Evolutionary conservation across 2,888 invertebrate species (phyloP), one percentile per base, ranked within the genome.

Genomic region (Elmis aenea): DNA sequence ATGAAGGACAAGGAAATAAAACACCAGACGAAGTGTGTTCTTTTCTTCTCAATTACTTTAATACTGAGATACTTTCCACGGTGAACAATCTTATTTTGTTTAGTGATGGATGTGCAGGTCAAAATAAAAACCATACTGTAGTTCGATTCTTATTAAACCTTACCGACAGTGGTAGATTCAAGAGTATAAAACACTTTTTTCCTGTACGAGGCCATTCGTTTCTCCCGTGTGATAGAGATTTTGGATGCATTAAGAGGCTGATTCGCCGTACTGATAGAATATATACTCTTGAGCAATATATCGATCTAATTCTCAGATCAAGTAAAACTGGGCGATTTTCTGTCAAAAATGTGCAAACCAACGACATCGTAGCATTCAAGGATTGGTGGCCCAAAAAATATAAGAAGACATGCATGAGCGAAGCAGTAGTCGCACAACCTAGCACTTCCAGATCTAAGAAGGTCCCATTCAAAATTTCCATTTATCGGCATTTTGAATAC

Each of bases 271-370:
- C 29, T 25, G 48, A 50, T 35, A 23, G 43, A 28, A 37, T 47
- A 13, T 51, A 50, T 16, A 21, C 37, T 13, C 48, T 44, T 21
- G 48, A 48, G 29, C 47, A 51, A 38, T 50, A 50, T 34, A 35
- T 46, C 16, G 16, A 36, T 5, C 34, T 43, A 30, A 43, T 51
- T 24, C 12, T 30, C 10, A 6, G 16, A 20, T 28, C 33, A 6
- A 26, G 40, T 33, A 39, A 42, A 34, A 36, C 22, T 21, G 16
- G 36, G 25, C 42, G 31, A 13, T 46, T 42, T 33, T 42, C 41
- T 22, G 26, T 44, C 13, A 33, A 26, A 16, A 13, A 25, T 16
- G 44, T 47, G 18, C 15, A 14, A 23, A 27, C 37, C 31, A 31
- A 32, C 5, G 14, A 33, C 13, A 33, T 33, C 8, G 18, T 10